Evolutionary conservation across 2,797 vertebrate genomes (phyloP).

Genomic region (Danio albolineatus): DNA sequence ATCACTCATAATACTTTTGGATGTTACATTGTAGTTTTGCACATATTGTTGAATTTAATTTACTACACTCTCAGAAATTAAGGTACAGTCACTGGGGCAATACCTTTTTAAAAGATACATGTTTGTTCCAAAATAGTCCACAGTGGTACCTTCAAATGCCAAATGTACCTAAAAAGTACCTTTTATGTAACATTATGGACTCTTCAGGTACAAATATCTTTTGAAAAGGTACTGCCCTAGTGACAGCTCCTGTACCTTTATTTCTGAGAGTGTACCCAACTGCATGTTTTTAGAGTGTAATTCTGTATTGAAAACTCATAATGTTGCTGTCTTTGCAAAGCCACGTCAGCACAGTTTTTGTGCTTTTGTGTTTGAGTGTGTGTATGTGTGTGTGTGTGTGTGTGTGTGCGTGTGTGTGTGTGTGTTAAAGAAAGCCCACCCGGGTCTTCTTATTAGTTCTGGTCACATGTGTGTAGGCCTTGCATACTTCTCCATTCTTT

Average conservation of each 20-base stretch:
- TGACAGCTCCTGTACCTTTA: no score
- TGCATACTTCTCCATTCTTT: conserved; percentile 44
- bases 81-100: no score
- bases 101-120: no score
- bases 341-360: conserved; percentile 10
- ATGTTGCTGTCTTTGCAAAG: not conserved
- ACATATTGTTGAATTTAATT: not conserved
- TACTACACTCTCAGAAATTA: no score
- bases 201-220: no score
- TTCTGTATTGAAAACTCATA: conserved; percentile 4
- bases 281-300: not conserved
- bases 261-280: no score
- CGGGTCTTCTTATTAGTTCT: conserved; percentile 43
- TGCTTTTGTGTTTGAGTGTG: conserved; percentile 15
- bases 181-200: no score
- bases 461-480: conserved; percentile 44
- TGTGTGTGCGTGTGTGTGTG: not conserved
- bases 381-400: not conserved
- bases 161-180: no score
- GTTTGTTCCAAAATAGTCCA: no score
- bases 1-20: not conserved
- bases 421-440: conserved; percentile 29
- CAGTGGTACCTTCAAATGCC: no score
- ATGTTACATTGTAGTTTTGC: not conserved
- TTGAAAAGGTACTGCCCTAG: no score